phyloP scores from a whole-genome alignment of 2,888 invertebrate genomes.

The Zygothrica quintamaculata region DNA sequence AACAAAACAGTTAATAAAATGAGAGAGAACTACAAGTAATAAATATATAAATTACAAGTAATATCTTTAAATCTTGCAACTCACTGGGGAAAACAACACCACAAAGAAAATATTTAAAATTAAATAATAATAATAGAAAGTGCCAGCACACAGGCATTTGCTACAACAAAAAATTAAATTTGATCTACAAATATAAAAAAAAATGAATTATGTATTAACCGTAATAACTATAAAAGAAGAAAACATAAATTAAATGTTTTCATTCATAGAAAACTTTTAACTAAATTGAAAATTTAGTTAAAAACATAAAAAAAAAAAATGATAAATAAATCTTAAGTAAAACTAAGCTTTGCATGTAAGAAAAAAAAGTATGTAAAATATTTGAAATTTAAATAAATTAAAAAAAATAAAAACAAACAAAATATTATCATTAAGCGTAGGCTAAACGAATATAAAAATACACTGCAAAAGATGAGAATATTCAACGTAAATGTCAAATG shows the following conservation, averaged over 20 bases:
- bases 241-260: conserved; percentile 37
- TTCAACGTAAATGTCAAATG: conserved; percentile 63
- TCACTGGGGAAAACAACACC: conserved; percentile 84
- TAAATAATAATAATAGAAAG: conserved; percentile 17
- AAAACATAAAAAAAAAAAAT: conserved; percentile 46
- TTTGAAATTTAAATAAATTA: conserved; percentile 61
- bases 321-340: conserved; percentile 51
- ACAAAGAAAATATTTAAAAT: conserved; percentile 44
- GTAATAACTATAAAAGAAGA: conserved; percentile 28
- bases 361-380: conserved; percentile 69
- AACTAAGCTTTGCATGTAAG: conserved; percentile 45
- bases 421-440: conserved; percentile 59
- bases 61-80: conserved; percentile 58
- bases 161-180: conserved; percentile 29
- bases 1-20: conserved; percentile 28
- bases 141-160: conserved; percentile 2
- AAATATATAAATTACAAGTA: conserved; percentile 31
- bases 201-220: no score
- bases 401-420: conserved; percentile 27
- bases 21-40: conserved; percentile 25
- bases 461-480: conserved; percentile 64
- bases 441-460: conserved; percentile 53
- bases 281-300: conserved; percentile 73
- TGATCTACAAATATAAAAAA: conserved; percentile 58
- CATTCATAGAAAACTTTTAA: conserved; percentile 61